Percentiles rank a stretch among this genome's conserved stretches.
phyloP scores from a whole-genome alignment of 2,113 vertebrate genomes.

The Gallinago jamesoni region DNA sequence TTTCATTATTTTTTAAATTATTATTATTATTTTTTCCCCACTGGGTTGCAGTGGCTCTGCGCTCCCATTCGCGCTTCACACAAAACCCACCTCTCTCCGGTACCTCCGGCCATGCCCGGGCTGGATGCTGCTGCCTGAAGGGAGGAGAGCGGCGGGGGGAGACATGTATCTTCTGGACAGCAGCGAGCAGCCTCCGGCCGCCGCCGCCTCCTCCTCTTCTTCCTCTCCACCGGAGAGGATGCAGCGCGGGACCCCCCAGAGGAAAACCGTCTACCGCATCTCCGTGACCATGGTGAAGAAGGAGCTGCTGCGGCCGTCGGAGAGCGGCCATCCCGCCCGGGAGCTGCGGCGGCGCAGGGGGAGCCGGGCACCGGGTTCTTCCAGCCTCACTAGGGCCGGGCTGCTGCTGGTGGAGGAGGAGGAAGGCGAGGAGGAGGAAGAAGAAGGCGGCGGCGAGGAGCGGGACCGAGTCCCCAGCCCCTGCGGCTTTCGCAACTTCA shows the following conservation, averaged over 20 bases:
- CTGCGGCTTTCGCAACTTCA: conserved; percentile 79
- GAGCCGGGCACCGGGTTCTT: not conserved
- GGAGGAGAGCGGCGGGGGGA: not conserved
- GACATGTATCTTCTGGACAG: conserved; percentile 88
- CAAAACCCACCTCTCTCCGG: not conserved
- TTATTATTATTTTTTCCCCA: not conserved
- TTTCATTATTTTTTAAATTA: not conserved
- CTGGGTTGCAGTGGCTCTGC: not conserved
- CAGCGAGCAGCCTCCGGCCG: conserved; percentile 66
- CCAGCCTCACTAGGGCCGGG: conserved; percentile 44
- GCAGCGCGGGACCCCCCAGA: conserved; percentile 83
- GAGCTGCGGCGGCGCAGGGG: not conserved
- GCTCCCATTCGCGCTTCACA: not conserved
- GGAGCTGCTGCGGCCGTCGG: conserved; percentile 74
- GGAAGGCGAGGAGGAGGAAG: conserved; percentile 69
- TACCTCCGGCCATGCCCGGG: not conserved
- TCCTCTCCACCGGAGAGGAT: conserved; percentile 63
- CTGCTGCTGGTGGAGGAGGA: conserved; percentile 73
- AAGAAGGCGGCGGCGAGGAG: conserved; percentile 45
- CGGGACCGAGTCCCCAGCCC: conserved; percentile 36
- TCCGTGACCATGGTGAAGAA: conserved; percentile 93
- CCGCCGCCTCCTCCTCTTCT: not conserved
- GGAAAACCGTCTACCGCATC: conserved; percentile 91
- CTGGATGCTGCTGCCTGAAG: not conserved
- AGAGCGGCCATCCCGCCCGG: not conserved